Conservation (phyloP, 1,140 invertebrate genomes). For the Drosophila ambigua region DNA sequence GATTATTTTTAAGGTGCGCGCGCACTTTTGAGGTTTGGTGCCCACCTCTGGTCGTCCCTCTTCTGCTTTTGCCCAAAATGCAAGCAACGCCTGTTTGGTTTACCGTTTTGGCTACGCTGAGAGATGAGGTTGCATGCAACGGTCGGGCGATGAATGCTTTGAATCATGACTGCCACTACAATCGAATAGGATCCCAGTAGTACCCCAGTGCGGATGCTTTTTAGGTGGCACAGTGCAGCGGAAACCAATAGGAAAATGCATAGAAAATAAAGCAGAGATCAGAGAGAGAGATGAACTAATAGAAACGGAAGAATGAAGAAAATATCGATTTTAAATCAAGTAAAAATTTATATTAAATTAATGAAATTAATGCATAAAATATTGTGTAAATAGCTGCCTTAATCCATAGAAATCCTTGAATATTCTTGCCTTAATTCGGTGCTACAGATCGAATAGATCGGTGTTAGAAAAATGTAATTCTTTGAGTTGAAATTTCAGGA, state of each 20-base stretch:
- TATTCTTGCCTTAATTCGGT: too few species aligned
- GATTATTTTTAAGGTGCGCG: slow-evolving; percentile 82
- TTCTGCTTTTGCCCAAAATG: slow-evolving; percentile 73
- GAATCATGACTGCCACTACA: slow-evolving; percentile 78
- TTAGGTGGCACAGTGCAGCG: background rate
- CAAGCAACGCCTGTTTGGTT: slow-evolving; percentile 76
- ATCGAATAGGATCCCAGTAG: slow-evolving; percentile 62
- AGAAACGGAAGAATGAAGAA: too few species aligned
- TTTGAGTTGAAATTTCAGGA: too few species aligned
- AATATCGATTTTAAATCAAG: too few species aligned
- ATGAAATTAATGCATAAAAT: too few species aligned
- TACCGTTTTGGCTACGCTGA: slow-evolving; percentile 74
- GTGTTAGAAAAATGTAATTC: too few species aligned
- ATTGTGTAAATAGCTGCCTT: too few species aligned
- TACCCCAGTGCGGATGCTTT: slow-evolving; percentile 9
- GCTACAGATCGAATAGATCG: too few species aligned
- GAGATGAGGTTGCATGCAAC: slow-evolving; percentile 80
- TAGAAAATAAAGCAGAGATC: too few species aligned
- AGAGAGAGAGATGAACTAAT: too few species aligned
- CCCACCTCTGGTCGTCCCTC: slow-evolving; percentile 45
- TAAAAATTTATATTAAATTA: too few species aligned
- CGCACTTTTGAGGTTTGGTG: slow-evolving; percentile 74
- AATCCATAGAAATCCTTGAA: too few species aligned
- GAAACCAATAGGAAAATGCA: background rate
- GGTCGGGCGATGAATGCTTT: slow-evolving; percentile 68